A percentile compares a stretch with the other conserved stretches of the same genome.
These are phyloP conservation scores for Tiaroga cobitis DNA, from an alignment of 2,797 vertebrate species.

Conservation along the genomic window DNA sequence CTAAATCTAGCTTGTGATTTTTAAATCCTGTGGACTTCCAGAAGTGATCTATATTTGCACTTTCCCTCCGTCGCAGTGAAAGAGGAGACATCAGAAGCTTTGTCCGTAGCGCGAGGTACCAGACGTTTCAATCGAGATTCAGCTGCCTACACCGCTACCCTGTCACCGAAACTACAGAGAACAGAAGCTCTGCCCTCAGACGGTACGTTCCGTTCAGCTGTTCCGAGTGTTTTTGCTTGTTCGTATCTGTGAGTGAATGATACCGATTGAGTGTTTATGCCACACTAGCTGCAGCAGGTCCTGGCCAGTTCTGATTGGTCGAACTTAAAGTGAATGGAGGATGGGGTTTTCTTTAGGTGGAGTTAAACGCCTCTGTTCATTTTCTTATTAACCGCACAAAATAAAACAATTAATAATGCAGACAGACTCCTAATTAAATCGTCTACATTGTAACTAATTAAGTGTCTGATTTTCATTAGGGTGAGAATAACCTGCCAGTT, in stretches of 20 bases:
- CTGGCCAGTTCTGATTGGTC: conserved; percentile 21
- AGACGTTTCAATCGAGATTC: conserved; percentile 78
- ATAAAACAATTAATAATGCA: conserved; percentile 35
- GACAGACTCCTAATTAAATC: conserved; percentile 49
- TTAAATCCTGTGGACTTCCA: background rate
- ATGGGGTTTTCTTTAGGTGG: conserved; percentile 20
- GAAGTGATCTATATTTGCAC: background rate
- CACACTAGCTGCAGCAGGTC: background rate
- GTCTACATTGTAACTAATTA: conserved; percentile 51
- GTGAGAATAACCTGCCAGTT: conserved; percentile 33
- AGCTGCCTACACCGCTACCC: conserved; percentile 69
- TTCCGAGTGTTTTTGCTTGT: background rate
- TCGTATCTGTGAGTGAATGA: background rate
- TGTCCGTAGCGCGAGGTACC: conserved; percentile 66
- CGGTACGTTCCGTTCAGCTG: conserved; percentile 68
- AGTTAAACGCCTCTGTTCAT: conserved; percentile 9
- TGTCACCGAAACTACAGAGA: conserved; percentile 76
- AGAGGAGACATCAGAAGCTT: conserved; percentile 75
- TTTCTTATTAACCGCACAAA: conserved; percentile 40
- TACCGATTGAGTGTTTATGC: background rate
- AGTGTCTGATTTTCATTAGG: conserved; percentile 35
- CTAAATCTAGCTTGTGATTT: background rate
- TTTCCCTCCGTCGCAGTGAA: conserved; percentile 67
- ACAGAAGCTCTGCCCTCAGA: conserved; percentile 66
- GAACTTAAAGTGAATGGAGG: conserved; percentile 24